Percentiles rank a stretch among this genome's conserved stretches.
These are phyloP conservation scores for Anaspis maculata DNA, from an alignment of 2,888 invertebrate species.

Conservation along the genomic window DNA sequence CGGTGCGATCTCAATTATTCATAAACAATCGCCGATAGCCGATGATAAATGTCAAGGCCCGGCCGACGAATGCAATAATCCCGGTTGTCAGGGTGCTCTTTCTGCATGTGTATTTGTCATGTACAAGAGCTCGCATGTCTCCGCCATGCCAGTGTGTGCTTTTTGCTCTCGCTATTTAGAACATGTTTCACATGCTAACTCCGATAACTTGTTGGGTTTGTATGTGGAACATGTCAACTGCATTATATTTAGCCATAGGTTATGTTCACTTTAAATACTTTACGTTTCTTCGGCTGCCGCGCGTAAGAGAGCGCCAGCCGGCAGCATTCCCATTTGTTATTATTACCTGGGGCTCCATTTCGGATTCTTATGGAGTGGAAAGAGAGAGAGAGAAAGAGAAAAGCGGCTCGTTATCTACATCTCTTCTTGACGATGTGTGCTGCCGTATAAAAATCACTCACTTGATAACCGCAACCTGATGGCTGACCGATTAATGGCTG, in stretches of 20 bases:
- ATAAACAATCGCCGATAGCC: conserved; percentile 28
- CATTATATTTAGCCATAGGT: conserved; percentile 25
- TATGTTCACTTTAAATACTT: conserved; percentile 16
- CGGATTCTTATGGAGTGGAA: no score
- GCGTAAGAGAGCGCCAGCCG: no score
- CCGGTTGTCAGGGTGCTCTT: conserved; percentile 21
- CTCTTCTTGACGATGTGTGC: no score
- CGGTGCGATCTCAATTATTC: conserved; percentile 30
- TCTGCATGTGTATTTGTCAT: conserved; percentile 23
- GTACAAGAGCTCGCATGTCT: conserved; percentile 18
- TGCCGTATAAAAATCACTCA: no score
- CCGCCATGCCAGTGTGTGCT: conserved; percentile 15
- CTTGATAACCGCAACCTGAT: no score
- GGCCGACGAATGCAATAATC: conserved; percentile 30
- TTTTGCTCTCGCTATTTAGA: conserved; percentile 23
- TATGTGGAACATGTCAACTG: conserved; percentile 25
- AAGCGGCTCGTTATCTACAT: no score
- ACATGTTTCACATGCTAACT: conserved; percentile 25
- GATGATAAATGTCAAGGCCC: conserved; percentile 31
- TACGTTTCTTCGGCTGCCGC: no score
- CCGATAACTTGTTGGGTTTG: conserved; percentile 23
- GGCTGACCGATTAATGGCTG: no score
- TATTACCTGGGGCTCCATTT: no score
- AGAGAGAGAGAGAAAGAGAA: no score
- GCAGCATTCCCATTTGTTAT: no score